Conservation (phyloP, 2,797 vertebrate species). For the Gymnopithys bicolor region DNA sequence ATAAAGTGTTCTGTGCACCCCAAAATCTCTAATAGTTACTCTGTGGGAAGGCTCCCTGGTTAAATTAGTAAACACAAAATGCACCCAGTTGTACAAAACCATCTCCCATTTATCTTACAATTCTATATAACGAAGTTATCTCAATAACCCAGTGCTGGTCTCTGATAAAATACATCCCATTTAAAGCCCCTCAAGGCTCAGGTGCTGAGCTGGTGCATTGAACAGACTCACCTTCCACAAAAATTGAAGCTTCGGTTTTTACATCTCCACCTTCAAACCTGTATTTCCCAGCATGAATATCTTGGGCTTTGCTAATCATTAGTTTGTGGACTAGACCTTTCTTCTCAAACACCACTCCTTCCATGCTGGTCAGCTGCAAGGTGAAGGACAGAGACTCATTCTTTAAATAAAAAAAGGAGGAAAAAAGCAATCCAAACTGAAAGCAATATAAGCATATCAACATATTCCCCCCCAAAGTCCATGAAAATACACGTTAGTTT, state of each 20-base stretch:
- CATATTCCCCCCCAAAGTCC: neutral
- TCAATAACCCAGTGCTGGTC: neutral
- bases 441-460: neutral
- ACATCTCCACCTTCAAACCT: conserved; percentile 84
- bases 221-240: conserved; percentile 81
- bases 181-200: neutral
- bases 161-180: neutral
- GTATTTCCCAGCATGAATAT: conserved; percentile 84
- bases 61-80: neutral
- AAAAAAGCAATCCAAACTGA: neutral
- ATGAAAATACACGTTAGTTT: neutral
- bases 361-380: conserved; percentile 78
- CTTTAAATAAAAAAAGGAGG: neutral
- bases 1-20: neutral
- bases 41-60: neutral
- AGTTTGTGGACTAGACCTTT: conserved; percentile 82
- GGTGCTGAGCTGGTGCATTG: neutral
- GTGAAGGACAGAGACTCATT: neutral
- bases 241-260: conserved; percentile 84
- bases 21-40: neutral
- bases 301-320: conserved; percentile 74
- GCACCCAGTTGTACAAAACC: neutral
- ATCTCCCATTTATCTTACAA: neutral
- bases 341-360: conserved; percentile 78
- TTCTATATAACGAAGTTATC: neutral